Evolutionary conservation across 1,140 invertebrate genomes (phyloP).

Genomic region (Chironomus tepperi): DNA sequence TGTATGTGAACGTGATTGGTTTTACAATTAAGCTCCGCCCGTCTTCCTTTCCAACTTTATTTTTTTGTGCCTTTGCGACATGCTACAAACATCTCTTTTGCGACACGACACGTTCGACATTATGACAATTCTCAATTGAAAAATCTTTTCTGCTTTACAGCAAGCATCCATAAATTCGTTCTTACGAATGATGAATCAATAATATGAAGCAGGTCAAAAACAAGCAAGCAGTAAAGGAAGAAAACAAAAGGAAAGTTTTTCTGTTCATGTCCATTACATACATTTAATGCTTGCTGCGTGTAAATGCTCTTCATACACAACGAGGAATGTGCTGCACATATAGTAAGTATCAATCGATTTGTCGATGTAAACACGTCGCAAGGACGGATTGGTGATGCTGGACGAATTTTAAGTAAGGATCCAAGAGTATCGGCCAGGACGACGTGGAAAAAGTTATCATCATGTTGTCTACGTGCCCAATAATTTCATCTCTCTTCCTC

Average conservation of each 20-base stretch:
- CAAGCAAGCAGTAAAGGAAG: neutral
- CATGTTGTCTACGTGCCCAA: conserved; percentile 10
- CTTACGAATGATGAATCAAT: neutral
- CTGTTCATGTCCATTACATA: neutral
- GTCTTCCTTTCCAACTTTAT: neutral
- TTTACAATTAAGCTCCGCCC: conserved; percentile 23
- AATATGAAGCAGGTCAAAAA: neutral
- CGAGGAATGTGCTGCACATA: neutral
- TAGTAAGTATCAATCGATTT: conserved; percentile 19
- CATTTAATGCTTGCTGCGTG: neutral
- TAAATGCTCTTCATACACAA: neutral
- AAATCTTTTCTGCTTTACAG: neutral
- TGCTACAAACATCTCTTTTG: neutral
- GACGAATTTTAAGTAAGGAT: conserved; percentile 18
- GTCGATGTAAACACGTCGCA: conserved; percentile 21
- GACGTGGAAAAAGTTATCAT: neutral
- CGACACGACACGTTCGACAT: conserved; percentile 19
- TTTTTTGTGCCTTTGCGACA: neutral
- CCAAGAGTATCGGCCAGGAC: neutral
- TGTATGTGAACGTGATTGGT: conserved; percentile 23
- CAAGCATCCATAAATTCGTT: neutral
- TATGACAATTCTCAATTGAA: neutral
- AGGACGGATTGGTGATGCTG: conserved; percentile 21
- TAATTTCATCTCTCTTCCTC: neutral
- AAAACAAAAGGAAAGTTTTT: neutral